Evolutionary conservation across 2,113 vertebrate species (phyloP).

Genomic region (Gymnobelideus leadbeateri): DNA sequence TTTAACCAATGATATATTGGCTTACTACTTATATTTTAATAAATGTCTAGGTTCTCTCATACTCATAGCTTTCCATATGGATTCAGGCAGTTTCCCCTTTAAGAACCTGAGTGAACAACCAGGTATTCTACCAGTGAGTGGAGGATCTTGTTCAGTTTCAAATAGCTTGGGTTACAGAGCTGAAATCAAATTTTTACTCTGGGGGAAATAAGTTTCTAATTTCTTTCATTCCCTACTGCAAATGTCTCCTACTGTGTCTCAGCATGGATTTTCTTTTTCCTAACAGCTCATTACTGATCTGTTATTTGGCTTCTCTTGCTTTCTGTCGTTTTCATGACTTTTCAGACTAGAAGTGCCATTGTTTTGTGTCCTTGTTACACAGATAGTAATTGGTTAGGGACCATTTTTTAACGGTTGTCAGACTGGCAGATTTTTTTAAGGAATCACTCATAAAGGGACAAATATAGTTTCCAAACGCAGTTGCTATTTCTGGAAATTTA

Average conservation of each 20-base stretch:
- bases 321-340: constrained; percentile 42
- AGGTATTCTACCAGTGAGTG: background rate
- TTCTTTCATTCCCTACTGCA: constrained; percentile 36
- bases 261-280: constrained; percentile 56
- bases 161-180: background rate
- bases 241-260: constrained; percentile 57
- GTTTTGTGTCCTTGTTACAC: background rate
- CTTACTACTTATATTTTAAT: constrained; percentile 42
- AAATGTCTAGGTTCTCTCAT: constrained; percentile 29
- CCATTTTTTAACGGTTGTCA: constrained; percentile 23
- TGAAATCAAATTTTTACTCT: background rate
- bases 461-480: constrained; percentile 6
- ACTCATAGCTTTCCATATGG: background rate
- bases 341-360: constrained; percentile 43
- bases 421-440: constrained; percentile 28
- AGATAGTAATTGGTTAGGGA: constrained; percentile 39
- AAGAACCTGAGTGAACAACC: background rate
- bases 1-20: constrained; percentile 4
- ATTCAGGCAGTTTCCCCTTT: constrained; percentile 25
- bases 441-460: constrained; percentile 20
- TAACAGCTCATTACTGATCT: constrained; percentile 55
- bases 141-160: constrained; percentile 52
- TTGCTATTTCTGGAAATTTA: constrained; percentile 36
- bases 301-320: constrained; percentile 54
- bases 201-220: constrained; percentile 56